Base-by-base conservation (phyloP, 2,113 vertebrate genomes). In the Sapayoa aenigma region DNA sequence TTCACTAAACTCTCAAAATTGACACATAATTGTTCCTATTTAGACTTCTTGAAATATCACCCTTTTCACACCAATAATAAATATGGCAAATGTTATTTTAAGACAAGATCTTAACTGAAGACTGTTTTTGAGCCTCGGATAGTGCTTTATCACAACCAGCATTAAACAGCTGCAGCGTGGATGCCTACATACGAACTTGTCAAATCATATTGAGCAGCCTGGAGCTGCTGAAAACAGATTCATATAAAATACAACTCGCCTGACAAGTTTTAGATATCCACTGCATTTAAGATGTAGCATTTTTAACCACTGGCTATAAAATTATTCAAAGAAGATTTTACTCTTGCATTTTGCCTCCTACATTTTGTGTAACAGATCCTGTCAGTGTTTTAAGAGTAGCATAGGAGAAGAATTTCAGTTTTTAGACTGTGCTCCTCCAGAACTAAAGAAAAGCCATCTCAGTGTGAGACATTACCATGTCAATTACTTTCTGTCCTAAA, bases 31-130 rank as follows among this genome's bases (percentile, higher is more conserved):
- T 68, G 35, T 77, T 75, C 47, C 31, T 85, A 59, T 80, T 88
- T 81, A 86, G 37, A 33, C 25, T 83, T 80, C 71, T 7, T 76
- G 23, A 83, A 94, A 75, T 90, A 86, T 20, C 75, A 75, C 11
- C 30, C 12, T 31, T 89, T 91, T 88, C 75, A 84, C 55, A 80
- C 55, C 56, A 91, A 27, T 59, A 92, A 63, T 20, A 95, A 84
- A 91, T 60, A 55, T 9, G 28, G 72, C 75, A 92, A 87, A 94
- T 83, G 74, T 72, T 91, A 93, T 91, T 87, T 90, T 93, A 81
- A 85, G 87, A 69, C 35, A 77, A 76, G 84, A 65, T 72, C 59
- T 92, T 65, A 50, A 89, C 53, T 75, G 33, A 89, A 83, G 88
- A 92, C 41, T 46, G 46, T 7, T 77, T 92, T 69, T 80, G 49